Base-by-base conservation (phyloP, 92 coral and sea anemone genomes). In the Desmophyllum pertusum region DNA sequence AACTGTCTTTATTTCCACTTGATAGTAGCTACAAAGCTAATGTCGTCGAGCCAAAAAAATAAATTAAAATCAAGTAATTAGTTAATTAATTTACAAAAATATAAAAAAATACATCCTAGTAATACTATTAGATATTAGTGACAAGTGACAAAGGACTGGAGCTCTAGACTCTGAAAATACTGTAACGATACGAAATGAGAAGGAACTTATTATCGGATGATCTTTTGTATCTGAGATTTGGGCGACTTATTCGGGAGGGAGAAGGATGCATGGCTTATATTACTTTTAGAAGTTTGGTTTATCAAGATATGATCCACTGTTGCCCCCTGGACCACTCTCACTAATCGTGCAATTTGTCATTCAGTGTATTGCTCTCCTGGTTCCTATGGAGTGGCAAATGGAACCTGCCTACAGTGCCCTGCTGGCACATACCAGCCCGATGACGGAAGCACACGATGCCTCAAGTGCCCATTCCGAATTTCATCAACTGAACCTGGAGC, bases 361-460 rank as follows among this genome's bases (percentile, higher is more conserved):
- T 25, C 19, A 89, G 92, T 67, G 0, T 64, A 89, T 77, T 89
- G 89, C 76, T 57, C 70, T 0, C 83, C 84, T 42, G 92, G 92
- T n/a, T 80, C 62, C 61, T 89, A 80, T 36, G 86, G 59, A 25
- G 69, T 15, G 38, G 83, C 52, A 52, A 69, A 85, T 41, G 75
- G 86, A 41, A 66, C 79, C 10, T 89, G 92, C 70, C 14, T 75
- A 35, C 75, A 46, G 33, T 89, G 92, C 46, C 81, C 83, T 33
- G 72, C 29, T 18, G 92, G 92, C 36, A 72, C 65, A 18, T 89
- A 89, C 29, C 89, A 89, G 53, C 84, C 89, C 1, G 68, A 74
- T 4, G 86, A 85, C 35, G 89, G 92, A 19, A 71, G 74, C 43
- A 68, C 84, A 35, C 59, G 17, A 5, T 89, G 92, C 29, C 23